phyloP scores from a whole-genome alignment of 2,888 invertebrate genomes.

The Tetragonula carbonaria region DNA sequence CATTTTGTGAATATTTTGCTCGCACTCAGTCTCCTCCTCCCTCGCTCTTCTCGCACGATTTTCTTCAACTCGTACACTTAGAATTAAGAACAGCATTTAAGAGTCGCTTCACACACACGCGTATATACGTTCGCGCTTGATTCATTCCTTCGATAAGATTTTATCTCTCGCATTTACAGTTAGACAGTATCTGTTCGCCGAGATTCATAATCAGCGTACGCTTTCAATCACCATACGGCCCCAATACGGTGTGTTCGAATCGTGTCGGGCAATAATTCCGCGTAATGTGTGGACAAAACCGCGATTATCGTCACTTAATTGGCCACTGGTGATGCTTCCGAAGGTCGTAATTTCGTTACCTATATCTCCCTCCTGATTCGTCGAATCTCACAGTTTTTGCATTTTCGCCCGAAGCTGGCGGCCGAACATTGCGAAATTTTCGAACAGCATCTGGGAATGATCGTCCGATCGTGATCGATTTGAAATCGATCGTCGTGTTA shows the following conservation, averaged over 20 bases:
- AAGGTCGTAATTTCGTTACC: slow-evolving; percentile 64
- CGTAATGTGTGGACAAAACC: slow-evolving; percentile 36
- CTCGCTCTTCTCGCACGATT: too few relatives aligned
- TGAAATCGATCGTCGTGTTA: background rate
- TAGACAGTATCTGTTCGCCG: background rate
- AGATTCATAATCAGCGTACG: slow-evolving; percentile 1
- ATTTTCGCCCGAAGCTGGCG: slow-evolving; percentile 1
- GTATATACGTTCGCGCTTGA: background rate
- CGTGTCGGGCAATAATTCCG: slow-evolving; percentile 44
- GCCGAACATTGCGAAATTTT: slow-evolving; percentile 41
- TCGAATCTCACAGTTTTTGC: slow-evolving; percentile 30
- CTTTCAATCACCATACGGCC: slow-evolving; percentile 34
- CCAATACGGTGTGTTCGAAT: slow-evolving; percentile 20
- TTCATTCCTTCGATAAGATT: background rate
- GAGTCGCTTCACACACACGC: too few relatives aligned
- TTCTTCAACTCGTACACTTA: too few relatives aligned
- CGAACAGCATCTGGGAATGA: slow-evolving; percentile 38
- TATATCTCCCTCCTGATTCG: slow-evolving; percentile 12
- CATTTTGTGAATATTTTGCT: too few relatives aligned
- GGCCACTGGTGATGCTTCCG: slow-evolving; percentile 43
- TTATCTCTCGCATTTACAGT: background rate
- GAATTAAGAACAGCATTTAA: too few relatives aligned
- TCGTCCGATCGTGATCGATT: background rate
- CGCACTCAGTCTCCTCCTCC: too few relatives aligned
- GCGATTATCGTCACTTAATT: slow-evolving; percentile 60